Conservation (phyloP, 2,797 vertebrate species). For the Pangasius krempfi region DNA sequence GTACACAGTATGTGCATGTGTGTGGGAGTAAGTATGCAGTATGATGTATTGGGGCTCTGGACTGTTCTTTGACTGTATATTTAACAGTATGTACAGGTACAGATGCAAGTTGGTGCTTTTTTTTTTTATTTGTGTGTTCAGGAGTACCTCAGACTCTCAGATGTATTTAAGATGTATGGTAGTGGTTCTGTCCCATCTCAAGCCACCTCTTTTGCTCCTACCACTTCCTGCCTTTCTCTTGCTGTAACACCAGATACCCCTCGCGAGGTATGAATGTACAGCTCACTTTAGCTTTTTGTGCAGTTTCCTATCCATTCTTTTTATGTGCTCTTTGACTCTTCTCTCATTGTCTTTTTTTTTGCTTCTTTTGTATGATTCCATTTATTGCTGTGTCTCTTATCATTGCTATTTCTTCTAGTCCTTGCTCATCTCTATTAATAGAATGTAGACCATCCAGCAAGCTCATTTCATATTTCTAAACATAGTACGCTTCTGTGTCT, state of each 20-base stretch:
- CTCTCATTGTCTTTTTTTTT: conserved; percentile 27
- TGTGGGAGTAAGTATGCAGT: conserved; percentile 19
- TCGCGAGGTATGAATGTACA: conserved; percentile 79
- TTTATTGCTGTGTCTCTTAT: conserved; percentile 26
- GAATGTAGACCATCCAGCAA: conserved; percentile 17
- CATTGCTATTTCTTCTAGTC: background rate
- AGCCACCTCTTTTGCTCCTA: conserved; percentile 74
- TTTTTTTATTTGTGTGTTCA: conserved; percentile 61
- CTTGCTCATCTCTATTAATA: conserved; percentile 10
- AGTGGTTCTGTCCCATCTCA: conserved; percentile 72
- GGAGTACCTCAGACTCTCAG: conserved; percentile 83
- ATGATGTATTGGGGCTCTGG: conserved; percentile 18
- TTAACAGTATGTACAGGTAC: conserved; percentile 1
- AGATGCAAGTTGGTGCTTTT: conserved; percentile 24
- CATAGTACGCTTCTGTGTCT: conserved; percentile 25
- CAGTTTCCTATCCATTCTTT: conserved; percentile 16
- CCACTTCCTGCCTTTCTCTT: conserved; percentile 75
- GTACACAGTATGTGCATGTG: conserved; percentile 21
- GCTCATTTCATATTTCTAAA: conserved; percentile 29
- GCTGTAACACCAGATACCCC: conserved; percentile 77
- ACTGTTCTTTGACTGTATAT: conserved; percentile 13
- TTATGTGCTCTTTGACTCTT: background rate
- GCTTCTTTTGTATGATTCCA: conserved; percentile 18
- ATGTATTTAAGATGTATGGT: conserved; percentile 84
- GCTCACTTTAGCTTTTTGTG: conserved; percentile 45